Conservation (phyloP, 2,888 invertebrate species). For the Melinaea menophilus region DNA sequence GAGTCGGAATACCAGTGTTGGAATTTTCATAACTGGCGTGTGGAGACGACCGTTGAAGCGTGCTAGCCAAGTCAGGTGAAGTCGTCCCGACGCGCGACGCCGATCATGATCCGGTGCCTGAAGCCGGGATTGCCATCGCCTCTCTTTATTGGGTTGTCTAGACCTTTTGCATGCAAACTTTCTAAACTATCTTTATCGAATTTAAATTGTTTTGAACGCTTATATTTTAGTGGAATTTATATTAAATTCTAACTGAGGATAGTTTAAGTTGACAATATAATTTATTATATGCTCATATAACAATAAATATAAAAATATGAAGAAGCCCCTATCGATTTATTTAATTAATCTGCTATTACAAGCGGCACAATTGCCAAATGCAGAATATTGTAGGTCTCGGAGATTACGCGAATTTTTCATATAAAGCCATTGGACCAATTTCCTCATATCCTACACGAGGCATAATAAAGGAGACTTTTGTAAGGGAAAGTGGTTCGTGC, state of each 20-base stretch:
- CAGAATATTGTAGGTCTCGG: slow-evolving; percentile 65
- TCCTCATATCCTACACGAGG: slow-evolving; percentile 73
- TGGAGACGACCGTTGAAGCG: slow-evolving; percentile 51
- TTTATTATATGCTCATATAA: not conserved
- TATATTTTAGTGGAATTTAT: too few relatives aligned
- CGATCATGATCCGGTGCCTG: slow-evolving; percentile 46
- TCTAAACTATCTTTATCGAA: too few relatives aligned
- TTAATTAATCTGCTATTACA: slow-evolving; percentile 47
- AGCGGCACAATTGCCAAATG: slow-evolving; percentile 56
- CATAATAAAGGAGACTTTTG: slow-evolving; percentile 75
- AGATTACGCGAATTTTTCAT: slow-evolving; percentile 76
- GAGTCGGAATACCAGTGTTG: slow-evolving; percentile 67
- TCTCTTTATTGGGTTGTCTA: slow-evolving; percentile 53
- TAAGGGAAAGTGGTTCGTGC: slow-evolving; percentile 70
- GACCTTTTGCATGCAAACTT: not conserved
- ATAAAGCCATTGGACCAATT: slow-evolving; percentile 76
- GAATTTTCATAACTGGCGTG: slow-evolving; percentile 74
- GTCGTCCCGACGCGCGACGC: slow-evolving; percentile 53
- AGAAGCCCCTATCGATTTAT: slow-evolving; percentile 33
- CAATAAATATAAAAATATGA: slow-evolving; percentile 9
- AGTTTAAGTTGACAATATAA: too few relatives aligned
- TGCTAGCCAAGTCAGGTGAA: slow-evolving; percentile 50
- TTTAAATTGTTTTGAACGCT: too few relatives aligned
- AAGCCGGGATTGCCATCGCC: slow-evolving; percentile 43
- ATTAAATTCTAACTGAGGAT: too few relatives aligned